These are phyloP conservation scores for Rhopalosiphum nymphaeae DNA, from an alignment of 2,888 invertebrate species.

Conservation along the genomic window DNA sequence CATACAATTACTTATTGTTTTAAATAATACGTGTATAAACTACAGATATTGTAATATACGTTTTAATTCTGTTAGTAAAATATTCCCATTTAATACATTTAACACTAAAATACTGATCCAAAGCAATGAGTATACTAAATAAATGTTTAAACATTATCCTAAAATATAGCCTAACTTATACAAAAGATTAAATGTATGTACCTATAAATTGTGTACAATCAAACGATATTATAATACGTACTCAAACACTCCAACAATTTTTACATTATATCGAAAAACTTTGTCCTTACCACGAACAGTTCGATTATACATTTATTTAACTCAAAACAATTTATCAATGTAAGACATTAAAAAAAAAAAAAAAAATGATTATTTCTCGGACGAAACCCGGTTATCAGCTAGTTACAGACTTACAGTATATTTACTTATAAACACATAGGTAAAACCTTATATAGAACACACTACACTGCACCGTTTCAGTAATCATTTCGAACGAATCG, in stretches of 20 bases:
- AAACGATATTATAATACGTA: too few relatives aligned
- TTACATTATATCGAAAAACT: background rate
- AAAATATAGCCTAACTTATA: background rate
- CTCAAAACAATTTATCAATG: background rate
- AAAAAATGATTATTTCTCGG: background rate
- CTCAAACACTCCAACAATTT: background rate
- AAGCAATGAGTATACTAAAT: background rate
- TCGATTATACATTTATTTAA: background rate
- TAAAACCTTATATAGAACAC: background rate
- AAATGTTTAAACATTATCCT: background rate
- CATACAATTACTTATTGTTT: background rate
- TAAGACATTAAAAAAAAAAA: background rate
- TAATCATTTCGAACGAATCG: background rate
- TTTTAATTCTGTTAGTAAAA: background rate
- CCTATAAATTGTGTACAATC: too few relatives aligned
- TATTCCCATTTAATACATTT: background rate
- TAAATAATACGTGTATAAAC: background rate
- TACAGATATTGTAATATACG: background rate
- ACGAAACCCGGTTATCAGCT: background rate
- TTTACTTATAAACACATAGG: background rate
- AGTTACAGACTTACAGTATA: background rate
- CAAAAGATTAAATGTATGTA: background rate
- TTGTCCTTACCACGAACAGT: background rate
- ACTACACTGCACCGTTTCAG: background rate
- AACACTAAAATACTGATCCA: background rate